Evolutionary conservation across 2,888 invertebrate species (phyloP).

Genomic region (Dugesia japonica): DNA sequence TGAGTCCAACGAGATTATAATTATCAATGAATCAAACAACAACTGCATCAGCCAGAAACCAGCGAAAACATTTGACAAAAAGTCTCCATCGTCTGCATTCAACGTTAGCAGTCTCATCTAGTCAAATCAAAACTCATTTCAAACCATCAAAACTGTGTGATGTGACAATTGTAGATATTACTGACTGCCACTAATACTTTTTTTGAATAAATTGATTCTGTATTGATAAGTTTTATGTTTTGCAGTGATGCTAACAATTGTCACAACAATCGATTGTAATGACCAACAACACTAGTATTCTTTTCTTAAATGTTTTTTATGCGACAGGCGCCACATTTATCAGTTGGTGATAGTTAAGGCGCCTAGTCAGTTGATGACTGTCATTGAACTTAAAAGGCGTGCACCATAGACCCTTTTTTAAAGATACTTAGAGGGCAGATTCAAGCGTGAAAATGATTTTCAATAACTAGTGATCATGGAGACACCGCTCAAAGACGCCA

Average conservation of each 20-base stretch:
- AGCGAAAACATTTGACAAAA: background rate
- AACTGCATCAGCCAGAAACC: background rate
- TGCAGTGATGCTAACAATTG: background rate
- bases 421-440: background rate
- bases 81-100: background rate
- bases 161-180: slow-evolving; percentile 20
- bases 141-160: background rate
- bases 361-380: background rate
- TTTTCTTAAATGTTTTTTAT: background rate
- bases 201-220: slow-evolving; percentile 14
- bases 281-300: background rate
- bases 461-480: background rate
- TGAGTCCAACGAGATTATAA: background rate
- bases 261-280: background rate
- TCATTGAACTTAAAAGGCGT: background rate
- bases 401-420: background rate
- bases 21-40: background rate
- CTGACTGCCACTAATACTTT: slow-evolving; percentile 6
- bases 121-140: background rate
- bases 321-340: background rate
- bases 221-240: background rate
- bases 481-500: slow-evolving; percentile 15
- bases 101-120: slow-evolving; percentile 10
- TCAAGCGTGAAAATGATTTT: slow-evolving; percentile 20
- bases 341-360: background rate